A percentile compares a stretch with the other conserved stretches of the same genome.
Conservation (phyloP, 1,140 invertebrate species). For the Contarinia nasturtii region DNA sequence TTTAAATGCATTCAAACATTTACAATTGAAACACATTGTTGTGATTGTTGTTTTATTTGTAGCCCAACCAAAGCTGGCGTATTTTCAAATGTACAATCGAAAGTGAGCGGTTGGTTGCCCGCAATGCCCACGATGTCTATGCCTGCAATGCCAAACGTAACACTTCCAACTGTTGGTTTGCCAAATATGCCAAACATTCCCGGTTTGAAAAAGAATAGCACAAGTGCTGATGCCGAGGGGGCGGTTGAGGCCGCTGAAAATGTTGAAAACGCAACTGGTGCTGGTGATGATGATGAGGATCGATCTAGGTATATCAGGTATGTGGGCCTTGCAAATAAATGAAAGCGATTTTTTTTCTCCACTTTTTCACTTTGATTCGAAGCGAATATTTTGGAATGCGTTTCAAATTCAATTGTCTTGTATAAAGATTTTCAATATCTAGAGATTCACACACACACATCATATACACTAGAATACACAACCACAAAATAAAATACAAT, state of each 20-base stretch:
- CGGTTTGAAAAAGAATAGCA: slow-evolving; percentile 39
- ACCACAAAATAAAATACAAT: too few relatives aligned
- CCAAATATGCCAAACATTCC: slow-evolving; percentile 32
- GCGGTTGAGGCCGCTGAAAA: slow-evolving; percentile 25
- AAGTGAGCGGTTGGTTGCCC: slow-evolving; percentile 58
- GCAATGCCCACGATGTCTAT: slow-evolving; percentile 22
- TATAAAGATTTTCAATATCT: not conserved
- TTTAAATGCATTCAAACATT: not conserved
- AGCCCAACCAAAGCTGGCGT: slow-evolving; percentile 54
- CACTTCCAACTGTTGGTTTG: slow-evolving; percentile 21
- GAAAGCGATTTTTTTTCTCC: slow-evolving; percentile 10
- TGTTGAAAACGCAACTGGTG: slow-evolving; percentile 26
- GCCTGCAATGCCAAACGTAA: slow-evolving; percentile 8
- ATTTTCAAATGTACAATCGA: slow-evolving; percentile 61
- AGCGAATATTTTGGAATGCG: not conserved
- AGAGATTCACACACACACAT: too few relatives aligned
- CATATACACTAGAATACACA: too few relatives aligned
- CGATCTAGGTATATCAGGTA: slow-evolving; percentile 58
- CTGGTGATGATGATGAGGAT: slow-evolving; percentile 55
- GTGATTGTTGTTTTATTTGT: not conserved
- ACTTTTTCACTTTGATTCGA: slow-evolving; percentile 1
- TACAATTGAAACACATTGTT: not conserved
- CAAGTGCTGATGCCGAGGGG: slow-evolving; percentile 19
- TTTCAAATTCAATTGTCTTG: not conserved
- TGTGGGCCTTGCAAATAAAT: slow-evolving; percentile 26